Evolutionary conservation across 2,888 invertebrate genomes (phyloP).

Genomic region (Plebejus argus): DNA sequence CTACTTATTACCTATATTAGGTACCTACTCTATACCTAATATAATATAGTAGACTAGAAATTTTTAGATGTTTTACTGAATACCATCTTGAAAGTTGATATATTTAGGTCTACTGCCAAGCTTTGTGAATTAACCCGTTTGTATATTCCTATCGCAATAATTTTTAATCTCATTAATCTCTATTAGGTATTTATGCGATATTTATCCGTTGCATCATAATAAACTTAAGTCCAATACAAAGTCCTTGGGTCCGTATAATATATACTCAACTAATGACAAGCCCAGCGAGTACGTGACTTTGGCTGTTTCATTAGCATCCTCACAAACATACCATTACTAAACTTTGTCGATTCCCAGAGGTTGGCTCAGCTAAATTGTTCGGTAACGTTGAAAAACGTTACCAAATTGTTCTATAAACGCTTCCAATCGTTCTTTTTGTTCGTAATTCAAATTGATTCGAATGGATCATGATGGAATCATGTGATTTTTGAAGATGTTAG

Average conservation of each 20-base stretch:
- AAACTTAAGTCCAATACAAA: constrained; percentile 11
- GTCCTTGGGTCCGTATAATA: background rate
- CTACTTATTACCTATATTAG: too few relatives aligned
- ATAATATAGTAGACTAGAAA: too few relatives aligned
- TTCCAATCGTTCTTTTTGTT: background rate
- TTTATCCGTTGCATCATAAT: background rate
- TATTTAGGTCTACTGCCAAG: too few relatives aligned
- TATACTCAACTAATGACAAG: constrained; percentile 13
- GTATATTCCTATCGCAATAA: too few relatives aligned
- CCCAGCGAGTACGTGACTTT: constrained; percentile 16
- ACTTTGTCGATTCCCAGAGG: constrained; percentile 28
- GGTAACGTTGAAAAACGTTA: constrained; percentile 21
- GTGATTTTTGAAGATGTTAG: background rate
- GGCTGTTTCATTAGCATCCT: constrained; percentile 28
- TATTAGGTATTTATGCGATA: background rate
- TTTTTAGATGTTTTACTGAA: too few relatives aligned
- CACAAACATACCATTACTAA: constrained; percentile 8
- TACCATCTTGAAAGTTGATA: too few relatives aligned
- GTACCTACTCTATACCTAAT: too few relatives aligned
- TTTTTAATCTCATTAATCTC: too few relatives aligned
- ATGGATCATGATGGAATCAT: background rate
- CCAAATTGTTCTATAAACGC: background rate
- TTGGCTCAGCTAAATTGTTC: constrained; percentile 19
- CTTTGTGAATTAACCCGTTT: too few relatives aligned
- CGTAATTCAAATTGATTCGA: background rate